Evolutionary conservation across 2,797 vertebrate species (phyloP).

Genomic region (Margarornis squamiger): DNA sequence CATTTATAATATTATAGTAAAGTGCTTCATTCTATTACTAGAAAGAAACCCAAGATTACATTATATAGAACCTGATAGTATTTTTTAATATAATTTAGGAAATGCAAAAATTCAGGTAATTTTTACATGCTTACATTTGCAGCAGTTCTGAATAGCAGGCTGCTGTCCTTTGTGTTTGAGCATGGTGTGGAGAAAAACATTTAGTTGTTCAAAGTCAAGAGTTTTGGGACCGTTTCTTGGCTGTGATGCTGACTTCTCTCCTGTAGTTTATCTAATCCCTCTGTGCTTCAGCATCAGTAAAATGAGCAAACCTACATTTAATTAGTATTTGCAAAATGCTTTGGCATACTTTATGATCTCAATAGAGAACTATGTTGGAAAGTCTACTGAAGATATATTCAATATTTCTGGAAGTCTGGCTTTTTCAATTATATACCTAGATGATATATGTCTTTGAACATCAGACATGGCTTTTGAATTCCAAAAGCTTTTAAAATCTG

Average conservation of each 20-base stretch:
- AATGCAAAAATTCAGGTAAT: not conserved
- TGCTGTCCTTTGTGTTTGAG: not conserved
- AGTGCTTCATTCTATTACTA: not conserved
- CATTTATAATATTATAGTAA: not conserved
- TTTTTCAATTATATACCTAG: not conserved
- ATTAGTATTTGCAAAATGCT: not conserved
- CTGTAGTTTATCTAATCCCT: not conserved
- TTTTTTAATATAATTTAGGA: not conserved
- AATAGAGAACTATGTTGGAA: not conserved
- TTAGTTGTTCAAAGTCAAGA: not conserved
- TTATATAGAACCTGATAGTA: not conserved
- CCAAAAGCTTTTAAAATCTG: not conserved
- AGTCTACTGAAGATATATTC: not conserved
- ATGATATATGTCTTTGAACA: not conserved
- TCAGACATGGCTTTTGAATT: not conserved
- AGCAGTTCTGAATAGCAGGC: not conserved
- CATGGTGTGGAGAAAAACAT: not conserved
- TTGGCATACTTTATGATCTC: not conserved
- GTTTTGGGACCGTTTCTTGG: not conserved
- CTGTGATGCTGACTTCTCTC: not conserved
- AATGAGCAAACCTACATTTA: not conserved
- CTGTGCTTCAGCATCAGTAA: not conserved
- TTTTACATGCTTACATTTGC: not conserved
- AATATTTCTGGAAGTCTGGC: not conserved
- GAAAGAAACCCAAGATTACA: not conserved